Evolutionary conservation across 2,888 invertebrate species (phyloP), one percentile per base, ranked within the genome.

Genomic region (Luperina testacea): DNA sequence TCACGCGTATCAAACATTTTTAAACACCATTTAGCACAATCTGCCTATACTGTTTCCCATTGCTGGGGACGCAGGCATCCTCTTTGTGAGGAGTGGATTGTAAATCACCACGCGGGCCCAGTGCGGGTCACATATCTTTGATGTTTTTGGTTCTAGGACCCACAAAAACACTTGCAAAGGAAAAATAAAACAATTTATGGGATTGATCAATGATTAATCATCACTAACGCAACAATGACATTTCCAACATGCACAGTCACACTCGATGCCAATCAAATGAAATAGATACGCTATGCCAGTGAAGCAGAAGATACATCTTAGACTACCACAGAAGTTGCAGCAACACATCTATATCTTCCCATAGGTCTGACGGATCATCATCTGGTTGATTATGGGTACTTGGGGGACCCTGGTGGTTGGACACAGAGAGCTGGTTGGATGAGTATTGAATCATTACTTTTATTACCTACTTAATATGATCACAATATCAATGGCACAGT

Each of bases 251-350:
- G 67, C 67, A n/a, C 88, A 88, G 9, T 88, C 83, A 24, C 88
- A 88, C 71, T 87, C 87, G 0, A 87, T 84, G 0, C 87, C 87
- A 13, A 73, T 70, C 7, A 87, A 42, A 76, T 87, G 88, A 42
- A 75, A 87, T 27, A 75, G 11, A 45, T 87, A 87, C 0, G 88
- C 88, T 8, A 87, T 72, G 8, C 61, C 80, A 0, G 88, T 88
- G 13, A 87, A 81, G 24, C 89, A 87, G 15, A 88, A 83, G 0
- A 89, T 75, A 69, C 92, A 93, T 27, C 91, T 81, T 0, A 93
- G 45, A 75, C 92, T 93, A 7, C 93, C 91, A 78, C 90, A 93
- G 70, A 92, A 93, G 76, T 92, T 93, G 75, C 92, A 92, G 70
- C 93, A 93, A 64, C 93, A 93, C 93, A 93, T 93, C 75, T 45